A percentile compares a stretch with the other conserved stretches of the same genome.
phyloP scores from a whole-genome alignment of 2,113 vertebrate genomes.

The Microcebus lehilahytsara region DNA sequence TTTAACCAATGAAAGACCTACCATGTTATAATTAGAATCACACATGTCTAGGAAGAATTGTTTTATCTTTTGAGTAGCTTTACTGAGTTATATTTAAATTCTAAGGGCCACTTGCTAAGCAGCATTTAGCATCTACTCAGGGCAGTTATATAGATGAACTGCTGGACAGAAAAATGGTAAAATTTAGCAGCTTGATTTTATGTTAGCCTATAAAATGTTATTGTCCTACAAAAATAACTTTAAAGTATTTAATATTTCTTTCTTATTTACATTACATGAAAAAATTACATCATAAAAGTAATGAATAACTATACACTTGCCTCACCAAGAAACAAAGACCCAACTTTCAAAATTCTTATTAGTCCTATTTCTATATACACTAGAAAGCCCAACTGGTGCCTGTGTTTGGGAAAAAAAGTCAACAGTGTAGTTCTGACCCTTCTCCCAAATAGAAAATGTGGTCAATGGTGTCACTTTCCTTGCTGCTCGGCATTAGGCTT shows the following conservation, averaged over 20 bases:
- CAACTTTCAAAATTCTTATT: conserved; percentile 54
- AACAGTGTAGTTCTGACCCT: conserved; percentile 50
- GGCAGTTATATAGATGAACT: conserved; percentile 89
- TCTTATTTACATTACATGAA: conserved; percentile 80
- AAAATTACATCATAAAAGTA: conserved; percentile 67
- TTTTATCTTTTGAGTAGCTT: conserved; percentile 86
- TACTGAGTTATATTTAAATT: conserved; percentile 85
- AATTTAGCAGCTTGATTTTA: conserved; percentile 87
- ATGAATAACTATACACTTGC: conserved; percentile 57
- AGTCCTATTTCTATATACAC: conserved; percentile 29
- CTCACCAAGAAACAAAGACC: conserved; percentile 58
- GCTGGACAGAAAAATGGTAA: conserved; percentile 88
- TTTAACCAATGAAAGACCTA: conserved; percentile 71
- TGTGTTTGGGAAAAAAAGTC: conserved; percentile 33
- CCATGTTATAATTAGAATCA: conserved; percentile 78
- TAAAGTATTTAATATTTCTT: conserved; percentile 85
- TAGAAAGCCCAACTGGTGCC: conserved; percentile 63
- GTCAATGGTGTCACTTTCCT: conserved; percentile 19
- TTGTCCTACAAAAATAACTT: conserved; percentile 83
- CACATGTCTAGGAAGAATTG: conserved; percentile 80
- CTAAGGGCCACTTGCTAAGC: conserved; percentile 84
- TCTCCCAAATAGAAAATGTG: neutral
- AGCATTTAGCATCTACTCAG: conserved; percentile 89
- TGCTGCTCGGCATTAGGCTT: conserved; percentile 57
- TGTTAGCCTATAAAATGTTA: conserved; percentile 84